A percentile compares a stretch with the other conserved stretches of the same genome.
Conservation (phyloP, 2,888 invertebrate genomes). For the Cryptocheilus praepositus region DNA sequence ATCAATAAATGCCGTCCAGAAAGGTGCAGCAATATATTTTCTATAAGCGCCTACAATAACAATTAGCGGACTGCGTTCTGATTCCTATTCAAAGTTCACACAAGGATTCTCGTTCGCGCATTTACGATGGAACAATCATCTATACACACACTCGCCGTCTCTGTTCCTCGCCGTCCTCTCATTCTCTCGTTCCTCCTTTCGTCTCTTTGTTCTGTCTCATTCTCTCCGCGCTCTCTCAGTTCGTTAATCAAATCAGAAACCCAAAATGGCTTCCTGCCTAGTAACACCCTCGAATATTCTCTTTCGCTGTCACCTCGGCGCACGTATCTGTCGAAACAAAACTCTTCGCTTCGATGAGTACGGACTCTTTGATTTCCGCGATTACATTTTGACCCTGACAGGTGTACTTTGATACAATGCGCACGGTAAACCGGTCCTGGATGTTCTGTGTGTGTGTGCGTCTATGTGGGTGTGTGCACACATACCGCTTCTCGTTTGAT, state of each 20-base stretch:
- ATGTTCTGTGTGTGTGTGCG: too few species aligned
- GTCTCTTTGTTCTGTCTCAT: background rate
- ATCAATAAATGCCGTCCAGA: too few species aligned
- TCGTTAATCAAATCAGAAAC: conserved; percentile 68
- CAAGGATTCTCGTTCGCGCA: background rate
- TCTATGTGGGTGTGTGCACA: conserved; percentile 4
- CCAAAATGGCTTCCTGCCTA: conserved; percentile 71
- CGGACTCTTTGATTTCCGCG: conserved; percentile 68
- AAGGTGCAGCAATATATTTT: too few species aligned
- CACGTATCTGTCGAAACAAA: conserved; percentile 50
- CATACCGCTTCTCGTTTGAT: conserved; percentile 54
- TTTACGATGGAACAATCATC: background rate
- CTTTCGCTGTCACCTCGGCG: conserved; percentile 58
- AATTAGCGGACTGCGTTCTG: conserved; percentile 43
- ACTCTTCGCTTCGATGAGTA: conserved; percentile 55
- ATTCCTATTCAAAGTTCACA: conserved; percentile 42
- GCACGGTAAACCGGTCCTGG: conserved; percentile 15
- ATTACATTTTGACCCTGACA: conserved; percentile 71
- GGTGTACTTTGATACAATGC: conserved; percentile 50
- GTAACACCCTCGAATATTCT: conserved; percentile 69
- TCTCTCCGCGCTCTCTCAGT: conserved; percentile 21
- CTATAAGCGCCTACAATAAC: too few species aligned
- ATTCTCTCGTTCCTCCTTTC: background rate
- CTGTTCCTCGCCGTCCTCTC: background rate
- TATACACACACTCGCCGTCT: background rate